phyloP scores from a whole-genome alignment of 2,888 invertebrate species.

The Prenolepis imparis region DNA sequence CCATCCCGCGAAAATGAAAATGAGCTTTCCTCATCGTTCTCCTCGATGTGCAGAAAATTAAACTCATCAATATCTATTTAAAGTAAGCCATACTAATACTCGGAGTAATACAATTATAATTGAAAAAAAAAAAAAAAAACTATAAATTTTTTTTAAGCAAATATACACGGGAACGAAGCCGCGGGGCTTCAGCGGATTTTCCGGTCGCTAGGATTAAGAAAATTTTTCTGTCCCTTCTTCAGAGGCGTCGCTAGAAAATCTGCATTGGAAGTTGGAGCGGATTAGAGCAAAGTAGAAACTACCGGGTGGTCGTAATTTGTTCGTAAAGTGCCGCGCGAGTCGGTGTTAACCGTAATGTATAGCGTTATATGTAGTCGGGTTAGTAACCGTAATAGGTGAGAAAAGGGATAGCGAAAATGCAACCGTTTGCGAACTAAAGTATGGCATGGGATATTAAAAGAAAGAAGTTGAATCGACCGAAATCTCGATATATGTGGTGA shows the following conservation, averaged over 20 bases:
- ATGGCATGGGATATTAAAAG: constrained; percentile 54
- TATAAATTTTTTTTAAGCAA: neutral
- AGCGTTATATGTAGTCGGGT: constrained; percentile 52
- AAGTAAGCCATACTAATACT: neutral
- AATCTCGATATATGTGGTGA: constrained; percentile 52
- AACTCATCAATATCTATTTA: neutral
- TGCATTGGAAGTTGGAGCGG: constrained; percentile 55
- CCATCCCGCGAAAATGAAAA: neutral
- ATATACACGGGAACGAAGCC: neutral
- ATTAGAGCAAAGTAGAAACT: constrained; percentile 60
- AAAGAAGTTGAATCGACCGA: constrained; percentile 49
- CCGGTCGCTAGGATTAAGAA: constrained; percentile 39
- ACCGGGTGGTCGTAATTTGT: constrained; percentile 62
- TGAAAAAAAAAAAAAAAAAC: constrained; percentile 20
- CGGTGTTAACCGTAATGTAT: constrained; percentile 54
- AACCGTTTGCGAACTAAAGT: constrained; percentile 46
- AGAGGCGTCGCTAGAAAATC: constrained; percentile 45
- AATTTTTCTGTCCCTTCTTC: constrained; percentile 46
- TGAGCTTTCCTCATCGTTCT: neutral
- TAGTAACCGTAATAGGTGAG: constrained; percentile 53
- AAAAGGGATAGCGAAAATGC: constrained; percentile 47
- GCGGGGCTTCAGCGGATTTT: neutral
- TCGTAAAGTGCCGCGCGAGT: constrained; percentile 55
- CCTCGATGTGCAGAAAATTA: neutral
- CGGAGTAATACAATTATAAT: neutral